Conservation (phyloP, 1,140 invertebrate species). For the Aphaenogaster ashmeadi region DNA sequence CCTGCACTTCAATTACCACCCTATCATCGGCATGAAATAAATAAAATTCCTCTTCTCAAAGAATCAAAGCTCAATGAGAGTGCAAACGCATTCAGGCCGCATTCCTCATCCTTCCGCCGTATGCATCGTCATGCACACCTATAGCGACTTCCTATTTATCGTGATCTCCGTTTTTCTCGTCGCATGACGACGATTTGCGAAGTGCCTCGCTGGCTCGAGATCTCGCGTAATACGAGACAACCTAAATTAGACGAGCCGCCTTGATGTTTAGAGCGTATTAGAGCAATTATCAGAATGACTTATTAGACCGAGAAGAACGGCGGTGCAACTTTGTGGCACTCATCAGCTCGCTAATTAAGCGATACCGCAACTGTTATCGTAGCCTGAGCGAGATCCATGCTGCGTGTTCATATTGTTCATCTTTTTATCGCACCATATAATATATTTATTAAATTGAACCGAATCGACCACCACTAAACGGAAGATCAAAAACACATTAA, state of each 20-base stretch:
- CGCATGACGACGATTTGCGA: slow-evolving; percentile 21
- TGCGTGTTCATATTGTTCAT: not conserved
- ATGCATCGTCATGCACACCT: slow-evolving; percentile 43
- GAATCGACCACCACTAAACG: not conserved
- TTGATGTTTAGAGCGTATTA: slow-evolving; percentile 53
- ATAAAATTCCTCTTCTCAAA: slow-evolving; percentile 36
- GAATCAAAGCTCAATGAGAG: slow-evolving; percentile 25
- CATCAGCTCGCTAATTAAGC: slow-evolving; percentile 64
- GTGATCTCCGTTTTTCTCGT: slow-evolving; percentile 41
- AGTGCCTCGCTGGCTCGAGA: slow-evolving; percentile 16
- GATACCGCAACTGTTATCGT: slow-evolving; percentile 59
- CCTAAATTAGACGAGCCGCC: slow-evolving; percentile 41
- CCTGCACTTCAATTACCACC: not conserved
- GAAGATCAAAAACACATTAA: not conserved
- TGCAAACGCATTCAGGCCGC: slow-evolving; percentile 40
- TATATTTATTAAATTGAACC: not conserved
- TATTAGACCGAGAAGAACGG: slow-evolving; percentile 45
- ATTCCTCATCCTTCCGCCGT: slow-evolving; percentile 18
- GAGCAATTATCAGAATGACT: slow-evolving; percentile 62
- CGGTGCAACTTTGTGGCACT: slow-evolving; percentile 33
- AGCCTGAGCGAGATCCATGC: not conserved
- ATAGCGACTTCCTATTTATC: slow-evolving; percentile 46
- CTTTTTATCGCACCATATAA: not conserved
- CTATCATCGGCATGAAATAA: slow-evolving; percentile 18
- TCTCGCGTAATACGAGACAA: slow-evolving; percentile 50